Evolutionary conservation across 2,113 vertebrate genomes (phyloP).

Genomic region (Hypocryptadius cinnamomeus): DNA sequence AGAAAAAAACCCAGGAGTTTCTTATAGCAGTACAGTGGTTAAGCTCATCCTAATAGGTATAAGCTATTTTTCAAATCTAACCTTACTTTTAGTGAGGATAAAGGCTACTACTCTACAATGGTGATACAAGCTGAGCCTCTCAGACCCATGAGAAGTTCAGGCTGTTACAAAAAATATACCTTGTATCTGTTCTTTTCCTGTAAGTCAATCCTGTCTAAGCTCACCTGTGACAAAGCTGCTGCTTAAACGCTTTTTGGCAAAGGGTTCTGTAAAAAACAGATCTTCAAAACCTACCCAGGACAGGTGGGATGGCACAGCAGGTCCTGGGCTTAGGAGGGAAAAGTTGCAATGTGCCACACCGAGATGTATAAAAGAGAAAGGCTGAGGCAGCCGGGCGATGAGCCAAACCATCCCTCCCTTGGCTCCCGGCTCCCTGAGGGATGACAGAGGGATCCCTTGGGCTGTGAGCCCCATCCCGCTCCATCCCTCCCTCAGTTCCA

Average conservation of each 20-base stretch:
- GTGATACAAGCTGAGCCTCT: not conserved
- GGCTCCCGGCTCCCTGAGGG: not conserved
- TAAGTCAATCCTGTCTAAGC: not conserved
- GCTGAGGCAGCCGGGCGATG: fast-evolving
- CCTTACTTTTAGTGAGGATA: not conserved
- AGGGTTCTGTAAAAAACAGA: not conserved
- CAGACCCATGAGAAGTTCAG: not conserved
- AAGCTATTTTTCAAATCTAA: not conserved
- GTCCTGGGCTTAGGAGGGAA: not conserved
- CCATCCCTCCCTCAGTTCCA: not conserved
- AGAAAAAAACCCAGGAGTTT: not conserved
- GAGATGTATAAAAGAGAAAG: not conserved
- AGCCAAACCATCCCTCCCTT: not conserved
- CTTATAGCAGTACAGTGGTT: not conserved
- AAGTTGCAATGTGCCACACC: fast-evolving
- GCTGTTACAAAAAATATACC: not conserved
- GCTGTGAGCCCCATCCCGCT: not conserved
- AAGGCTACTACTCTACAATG: not conserved
- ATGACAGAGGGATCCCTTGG: not conserved
- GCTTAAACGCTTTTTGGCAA: not conserved
- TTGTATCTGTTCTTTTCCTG: not conserved
- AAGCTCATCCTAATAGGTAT: not conserved
- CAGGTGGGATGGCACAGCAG: no score
- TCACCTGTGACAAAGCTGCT: not conserved
- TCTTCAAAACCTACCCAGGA: not conserved